Evolutionary conservation across 2,888 invertebrate species (phyloP).

Genomic region (Petrolisthes cinctipes): DNA sequence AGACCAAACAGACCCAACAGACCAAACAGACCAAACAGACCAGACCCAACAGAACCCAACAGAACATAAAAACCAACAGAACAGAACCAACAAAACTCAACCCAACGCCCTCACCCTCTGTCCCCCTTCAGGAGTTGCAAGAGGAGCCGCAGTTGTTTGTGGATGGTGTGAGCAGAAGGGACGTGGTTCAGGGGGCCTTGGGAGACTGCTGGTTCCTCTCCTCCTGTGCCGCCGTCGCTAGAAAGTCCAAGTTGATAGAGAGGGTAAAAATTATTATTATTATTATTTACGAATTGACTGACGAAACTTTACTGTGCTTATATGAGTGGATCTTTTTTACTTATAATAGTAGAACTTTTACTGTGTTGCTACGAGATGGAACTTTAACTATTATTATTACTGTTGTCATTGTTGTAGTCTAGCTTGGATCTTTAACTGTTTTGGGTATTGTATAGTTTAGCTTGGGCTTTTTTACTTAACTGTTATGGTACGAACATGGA

Average conservation of each 20-base stretch:
- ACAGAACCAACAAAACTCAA: no score
- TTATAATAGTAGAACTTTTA: no score
- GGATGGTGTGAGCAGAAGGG: slow-evolving; percentile 72
- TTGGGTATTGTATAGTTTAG: background rate
- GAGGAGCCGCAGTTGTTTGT: slow-evolving; percentile 71
- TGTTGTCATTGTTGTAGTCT: background rate
- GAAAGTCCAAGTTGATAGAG: slow-evolving; percentile 69
- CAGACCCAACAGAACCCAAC: no score
- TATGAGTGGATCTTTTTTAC: no score
- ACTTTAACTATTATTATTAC: no score
- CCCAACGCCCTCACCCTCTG: background rate
- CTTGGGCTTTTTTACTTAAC: background rate
- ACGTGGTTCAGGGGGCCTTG: slow-evolving; percentile 72
- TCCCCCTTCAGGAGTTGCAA: slow-evolving; percentile 70
- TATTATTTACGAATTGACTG: background rate
- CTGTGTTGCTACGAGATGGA: no score
- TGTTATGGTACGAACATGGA: no score
- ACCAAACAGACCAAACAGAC: no score
- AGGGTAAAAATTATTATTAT: slow-evolving; percentile 67
- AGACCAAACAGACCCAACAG: background rate
- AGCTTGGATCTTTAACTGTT: background rate
- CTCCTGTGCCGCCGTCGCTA: slow-evolving; percentile 71
- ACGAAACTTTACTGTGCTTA: no score
- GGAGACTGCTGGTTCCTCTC: slow-evolving; percentile 73
- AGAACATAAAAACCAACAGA: no score